Base-by-base conservation (phyloP, 2,888 invertebrate genomes). In the Antheraea assamensis region DNA sequence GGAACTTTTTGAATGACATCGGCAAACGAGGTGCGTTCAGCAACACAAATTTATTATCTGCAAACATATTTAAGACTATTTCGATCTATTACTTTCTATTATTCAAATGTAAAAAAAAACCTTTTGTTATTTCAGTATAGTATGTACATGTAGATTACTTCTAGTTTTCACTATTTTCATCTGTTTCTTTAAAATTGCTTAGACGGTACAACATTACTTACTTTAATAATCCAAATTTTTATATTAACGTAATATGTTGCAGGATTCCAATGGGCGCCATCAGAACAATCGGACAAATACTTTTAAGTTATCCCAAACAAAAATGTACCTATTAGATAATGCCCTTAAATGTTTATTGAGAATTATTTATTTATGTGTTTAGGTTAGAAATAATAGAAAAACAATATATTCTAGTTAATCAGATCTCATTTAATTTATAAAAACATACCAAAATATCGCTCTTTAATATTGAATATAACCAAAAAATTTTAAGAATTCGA, bases 1-100 rank as follows among this genome's bases (percentile, higher is more conserved):
- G 97, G 77, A 96, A 96, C 85, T 95, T 96, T 84, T 91, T 98
- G 78, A 96, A 97, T 84, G 96, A 95, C 78, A 96, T 98, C 80
- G 98, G 98, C 80, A 98, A 98, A 88, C 95, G 98, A 88, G 92
- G 94, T 94, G 78, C 76, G 87, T 78, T 58, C 61, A 15, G 66
- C 42, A 8, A 61, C 31, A 17, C 27, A 17, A 30, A 27, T 7
- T 13, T 27, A 58, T n/a, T 30, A 47, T 61, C 21, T 52, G 52
- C 61, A 66, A 66, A 68, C 19, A 24, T 21, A 68, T 35, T 68
- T 21, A 68, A 31, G 10, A 68, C 10, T 35, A n/a, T 30, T 49
- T 71, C 27, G 13, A 30, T 13, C 24, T 71, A 31, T 21, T 15
- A 49, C 19, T 71, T 52, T 71, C n/a, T 71, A 49, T 31, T 1